Evolutionary conservation across 2,113 vertebrate species (phyloP).

Genomic region (Odontophorus gujanensis): DNA sequence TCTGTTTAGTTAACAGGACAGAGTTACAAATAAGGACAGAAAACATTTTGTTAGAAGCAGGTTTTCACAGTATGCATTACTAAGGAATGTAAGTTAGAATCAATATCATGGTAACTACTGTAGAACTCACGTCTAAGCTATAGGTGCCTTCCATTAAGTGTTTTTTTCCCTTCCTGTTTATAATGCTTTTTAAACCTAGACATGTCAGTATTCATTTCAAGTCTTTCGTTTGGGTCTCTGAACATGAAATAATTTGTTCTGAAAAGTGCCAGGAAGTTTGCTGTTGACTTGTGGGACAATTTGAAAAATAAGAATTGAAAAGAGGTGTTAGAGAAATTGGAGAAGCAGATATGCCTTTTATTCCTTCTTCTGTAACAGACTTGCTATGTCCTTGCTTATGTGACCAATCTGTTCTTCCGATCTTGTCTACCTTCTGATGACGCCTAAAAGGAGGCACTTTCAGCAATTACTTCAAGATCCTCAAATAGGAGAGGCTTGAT

Average conservation of each 20-base stretch:
- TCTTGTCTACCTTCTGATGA: neutral
- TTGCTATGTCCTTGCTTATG: too few species aligned
- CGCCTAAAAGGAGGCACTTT: neutral
- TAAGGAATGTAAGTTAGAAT: neutral
- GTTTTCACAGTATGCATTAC: neutral
- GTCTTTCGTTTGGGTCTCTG: neutral
- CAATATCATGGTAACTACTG: neutral
- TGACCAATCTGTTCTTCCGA: neutral
- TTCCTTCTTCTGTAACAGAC: neutral
- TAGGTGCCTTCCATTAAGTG: neutral
- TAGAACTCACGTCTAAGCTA: neutral
- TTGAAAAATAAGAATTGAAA: neutral
- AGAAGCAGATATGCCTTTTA: neutral
- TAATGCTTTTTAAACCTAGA: neutral
- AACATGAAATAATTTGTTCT: neutral
- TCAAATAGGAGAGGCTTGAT: neutral
- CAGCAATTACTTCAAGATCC: neutral
- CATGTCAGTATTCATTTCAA: neutral
- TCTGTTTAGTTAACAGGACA: neutral
- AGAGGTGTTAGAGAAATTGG: neutral
- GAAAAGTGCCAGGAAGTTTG: neutral
- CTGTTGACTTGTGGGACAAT: neutral
- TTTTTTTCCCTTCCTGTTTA: neutral
- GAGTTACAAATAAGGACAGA: neutral
- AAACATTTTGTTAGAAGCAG: neutral